These are phyloP conservation scores for Psittacus erithacus DNA, from an alignment of 2,113 vertebrate species.

Conservation along the genomic window DNA sequence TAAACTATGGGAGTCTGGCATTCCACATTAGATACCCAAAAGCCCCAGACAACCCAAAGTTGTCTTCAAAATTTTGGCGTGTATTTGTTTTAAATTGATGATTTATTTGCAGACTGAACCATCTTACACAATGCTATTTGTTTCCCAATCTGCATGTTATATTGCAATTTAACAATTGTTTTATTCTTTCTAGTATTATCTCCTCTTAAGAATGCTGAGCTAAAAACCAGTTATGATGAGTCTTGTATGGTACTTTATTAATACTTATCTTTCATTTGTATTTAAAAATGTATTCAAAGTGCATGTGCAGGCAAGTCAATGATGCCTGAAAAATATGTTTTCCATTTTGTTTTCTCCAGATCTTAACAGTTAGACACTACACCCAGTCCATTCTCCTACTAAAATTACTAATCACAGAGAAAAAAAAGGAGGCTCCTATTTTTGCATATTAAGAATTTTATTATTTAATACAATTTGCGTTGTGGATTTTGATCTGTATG, in stretches of 20 bases:
- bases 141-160: background rate
- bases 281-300: constrained; percentile 3
- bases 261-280: background rate
- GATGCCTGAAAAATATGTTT: constrained; percentile 47
- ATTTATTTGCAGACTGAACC: constrained; percentile 9
- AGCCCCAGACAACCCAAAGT: background rate
- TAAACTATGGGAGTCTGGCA: background rate
- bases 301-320: background rate
- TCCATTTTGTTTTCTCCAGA: constrained; percentile 13
- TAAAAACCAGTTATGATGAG: background rate
- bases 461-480: background rate
- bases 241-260: background rate
- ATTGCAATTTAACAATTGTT: background rate
- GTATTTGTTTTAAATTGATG: background rate
- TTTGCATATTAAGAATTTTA: background rate
- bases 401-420: background rate
- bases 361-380: background rate
- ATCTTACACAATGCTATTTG: constrained; percentile 5
- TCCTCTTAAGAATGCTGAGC: background rate
- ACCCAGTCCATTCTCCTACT: background rate
- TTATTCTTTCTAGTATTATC: constrained; percentile 22
- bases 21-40: background rate
- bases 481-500: background rate
- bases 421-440: background rate
- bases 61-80: background rate